Base-by-base conservation (phyloP, 64 coral and sea anemone genomes). In the Dendronephthya gigantea region DNA sequence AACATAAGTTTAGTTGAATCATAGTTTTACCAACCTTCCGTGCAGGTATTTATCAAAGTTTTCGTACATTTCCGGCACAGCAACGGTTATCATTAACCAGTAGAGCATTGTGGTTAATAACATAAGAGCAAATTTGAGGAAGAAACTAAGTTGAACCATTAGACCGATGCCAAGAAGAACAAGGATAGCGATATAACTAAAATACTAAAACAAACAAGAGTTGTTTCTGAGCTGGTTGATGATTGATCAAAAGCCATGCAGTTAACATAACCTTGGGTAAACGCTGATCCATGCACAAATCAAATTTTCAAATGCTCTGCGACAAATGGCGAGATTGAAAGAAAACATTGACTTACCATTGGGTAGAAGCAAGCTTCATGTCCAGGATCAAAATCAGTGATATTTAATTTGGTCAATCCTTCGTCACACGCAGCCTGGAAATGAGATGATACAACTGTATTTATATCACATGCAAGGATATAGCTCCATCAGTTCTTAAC, bases 171-270 rank as follows among this genome's bases (percentile, higher is more conserved):
- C 94, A 8, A 97, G 45, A 0, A 97, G 86, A 33, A 97, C 88
- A 38, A 97, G 65, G 39, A 97, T 91, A 14, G 89, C 94, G 76
- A 93, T 97, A 79, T 97, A 93, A 49, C 86, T 86, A 79, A 93
- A 97, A 85, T 97, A 97, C 94, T 97, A 81, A 13, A 27, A n/a
- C n/a, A n/a, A n/a, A n/a, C n/a, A n/a, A n/a, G n/a, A n/a, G n/a
- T n/a, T n/a, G n/a, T n/a, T n/a, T n/a, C n/a, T n/a, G n/a, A n/a
- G n/a, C n/a, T n/a, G n/a, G n/a, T n/a, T n/a, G n/a, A n/a, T n/a
- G n/a, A n/a, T n/a, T n/a, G n/a, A n/a, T n/a, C n/a, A n/a, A n/a
- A n/a, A n/a, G n/a, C n/a, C n/a, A n/a, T n/a, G n/a, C n/a, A n/a
- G n/a, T n/a, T n/a, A n/a, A n/a, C n/a, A n/a, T n/a, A n/a, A n/a